These are phyloP conservation scores for Rhizomys pruinosus DNA, from an alignment of 2,113 vertebrate species.

Conservation along the genomic window DNA sequence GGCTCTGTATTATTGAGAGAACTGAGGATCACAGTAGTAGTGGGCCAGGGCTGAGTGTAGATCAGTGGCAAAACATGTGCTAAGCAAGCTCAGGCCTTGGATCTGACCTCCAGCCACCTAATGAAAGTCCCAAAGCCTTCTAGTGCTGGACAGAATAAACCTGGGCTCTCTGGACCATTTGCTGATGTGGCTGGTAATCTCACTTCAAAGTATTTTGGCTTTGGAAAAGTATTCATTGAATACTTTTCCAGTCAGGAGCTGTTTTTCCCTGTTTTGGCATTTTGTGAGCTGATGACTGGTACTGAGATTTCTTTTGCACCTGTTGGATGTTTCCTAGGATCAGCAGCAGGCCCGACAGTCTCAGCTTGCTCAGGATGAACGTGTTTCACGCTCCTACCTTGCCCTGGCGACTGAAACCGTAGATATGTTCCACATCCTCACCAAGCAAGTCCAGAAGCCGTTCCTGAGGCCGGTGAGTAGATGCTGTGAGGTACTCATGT, in stretches of 20 bases:
- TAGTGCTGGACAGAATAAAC: background rate
- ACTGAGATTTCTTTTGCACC: background rate
- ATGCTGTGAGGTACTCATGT: accelerated
- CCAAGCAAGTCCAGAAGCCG: conserved; percentile 99
- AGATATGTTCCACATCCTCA: conserved; percentile 99
- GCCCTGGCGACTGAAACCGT: conserved; percentile 98
- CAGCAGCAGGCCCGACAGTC: conserved; percentile 98
- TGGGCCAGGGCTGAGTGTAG: no score
- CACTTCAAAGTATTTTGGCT: accelerated
- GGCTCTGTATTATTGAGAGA: background rate
- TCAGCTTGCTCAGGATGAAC: conserved; percentile 97
- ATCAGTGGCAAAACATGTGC: background rate
- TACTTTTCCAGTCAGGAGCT: background rate
- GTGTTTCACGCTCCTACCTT: conserved; percentile 97
- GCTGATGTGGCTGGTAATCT: accelerated
- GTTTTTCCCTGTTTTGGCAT: accelerated
- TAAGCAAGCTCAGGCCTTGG: background rate
- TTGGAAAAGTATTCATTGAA: no score
- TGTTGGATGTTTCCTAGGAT: conserved; percentile 87
- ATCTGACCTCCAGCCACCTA: background rate
- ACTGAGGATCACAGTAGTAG: background rate
- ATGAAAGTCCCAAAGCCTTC: background rate
- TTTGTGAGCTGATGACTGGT: accelerated
- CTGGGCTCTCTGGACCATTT: background rate
- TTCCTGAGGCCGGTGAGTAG: conserved; percentile 98